Evolutionary conservation across 2,797 vertebrate genomes (phyloP).

Genomic region (Dromococcyx pavoninus): DNA sequence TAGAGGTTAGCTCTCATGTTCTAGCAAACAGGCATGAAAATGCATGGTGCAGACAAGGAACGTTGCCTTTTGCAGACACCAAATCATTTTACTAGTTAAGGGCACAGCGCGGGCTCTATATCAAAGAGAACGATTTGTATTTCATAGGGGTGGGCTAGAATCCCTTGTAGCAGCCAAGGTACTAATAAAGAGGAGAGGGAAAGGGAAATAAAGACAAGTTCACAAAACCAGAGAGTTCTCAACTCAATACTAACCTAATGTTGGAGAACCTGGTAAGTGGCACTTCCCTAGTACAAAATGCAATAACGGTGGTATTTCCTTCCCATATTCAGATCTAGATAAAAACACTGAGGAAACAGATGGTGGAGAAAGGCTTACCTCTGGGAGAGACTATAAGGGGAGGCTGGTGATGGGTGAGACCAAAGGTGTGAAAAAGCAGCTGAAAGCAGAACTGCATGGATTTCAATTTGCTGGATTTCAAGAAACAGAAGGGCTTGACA

Average conservation of each 20-base stretch:
- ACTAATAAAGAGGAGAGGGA: not conserved
- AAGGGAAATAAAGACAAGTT: not conserved
- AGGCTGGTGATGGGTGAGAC: not conserved
- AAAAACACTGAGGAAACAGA: not conserved
- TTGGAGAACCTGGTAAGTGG: not conserved
- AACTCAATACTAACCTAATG: not conserved
- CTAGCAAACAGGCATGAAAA: not conserved
- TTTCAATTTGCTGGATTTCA: not conserved
- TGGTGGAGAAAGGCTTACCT: not conserved
- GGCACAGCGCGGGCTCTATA: not conserved
- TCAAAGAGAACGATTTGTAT: not conserved
- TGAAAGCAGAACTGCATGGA: not conserved
- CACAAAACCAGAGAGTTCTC: not conserved
- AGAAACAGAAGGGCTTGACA: not conserved
- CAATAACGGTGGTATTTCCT: not conserved
- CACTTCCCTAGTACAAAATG: not conserved
- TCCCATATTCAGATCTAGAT: not conserved
- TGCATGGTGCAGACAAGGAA: not conserved
- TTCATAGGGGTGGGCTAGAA: not conserved
- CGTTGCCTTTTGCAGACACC: not conserved
- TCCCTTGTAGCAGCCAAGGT: not conserved
- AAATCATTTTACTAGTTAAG: not conserved
- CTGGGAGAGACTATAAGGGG: not conserved
- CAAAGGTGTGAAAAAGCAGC: not conserved
- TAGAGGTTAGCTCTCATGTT: not conserved